Evolutionary conservation across 1,140 invertebrate species (phyloP), one percentile per base, ranked within the genome.

Genomic region (Penaeus indicus): DNA sequence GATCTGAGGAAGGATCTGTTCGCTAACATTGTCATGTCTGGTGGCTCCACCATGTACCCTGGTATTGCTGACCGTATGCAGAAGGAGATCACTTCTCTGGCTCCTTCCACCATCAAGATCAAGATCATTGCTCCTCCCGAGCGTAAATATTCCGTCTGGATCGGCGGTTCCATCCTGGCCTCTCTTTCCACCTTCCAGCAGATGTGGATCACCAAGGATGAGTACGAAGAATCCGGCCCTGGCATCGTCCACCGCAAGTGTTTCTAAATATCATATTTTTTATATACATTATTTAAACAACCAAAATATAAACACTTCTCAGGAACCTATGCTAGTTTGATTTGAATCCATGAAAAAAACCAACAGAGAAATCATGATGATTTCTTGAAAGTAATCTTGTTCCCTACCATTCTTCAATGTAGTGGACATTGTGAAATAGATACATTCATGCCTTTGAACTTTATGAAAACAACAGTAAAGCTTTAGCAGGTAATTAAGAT

Each of bases 121-220:
- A 95, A 94, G 93, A 94, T 94, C 91, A 97, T 72, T 72, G 67
- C 67, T 72, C 67, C 67, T 72, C 67, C 67, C 32, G 67, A 72
- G 67, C 67, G 67, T n/a, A 72, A 72, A 32, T 72, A 72, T 21
- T 97, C 96, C 93, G 96, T 97, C 93, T 97, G 96, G 96, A 97
- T 97, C 95, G 95, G 96, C 92, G 96, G 96, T 91, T 96, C 96
- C 93, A 97, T 97, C 94, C 93, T 97, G 91, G 96, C 96, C 89
- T 97, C 96, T 75, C 94, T 97, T 32, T 97, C 96, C 91, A 97
- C 96, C 93, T 97, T 97, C 96, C 96, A 97, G 93, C 96, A 96
- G 94, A 97, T 96, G 96, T 97, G 97, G 97, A 97, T 98, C 94
- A 97, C 96, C 90, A 94, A 94, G 91, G 93, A 94, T 91, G 94